Evolutionary conservation across 2,113 vertebrate species (phyloP), one percentile per base, ranked within the genome.

Genomic region (Mandrillus leucophaeus): DNA sequence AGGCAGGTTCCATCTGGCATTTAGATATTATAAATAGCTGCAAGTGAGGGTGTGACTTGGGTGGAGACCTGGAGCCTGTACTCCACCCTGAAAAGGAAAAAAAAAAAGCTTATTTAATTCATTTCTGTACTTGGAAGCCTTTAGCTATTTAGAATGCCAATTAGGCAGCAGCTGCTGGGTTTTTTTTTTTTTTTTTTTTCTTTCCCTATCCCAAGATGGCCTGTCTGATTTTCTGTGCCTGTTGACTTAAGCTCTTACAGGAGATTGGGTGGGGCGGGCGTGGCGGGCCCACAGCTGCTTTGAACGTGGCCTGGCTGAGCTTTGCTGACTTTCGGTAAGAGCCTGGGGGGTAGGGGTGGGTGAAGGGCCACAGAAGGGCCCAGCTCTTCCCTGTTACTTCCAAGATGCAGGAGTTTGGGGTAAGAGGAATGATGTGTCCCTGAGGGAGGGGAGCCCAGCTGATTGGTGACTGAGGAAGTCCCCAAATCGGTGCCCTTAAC

Each of bases 161-260:
- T 90, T 88, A 97, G 94, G 86, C 97, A 96, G 88, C 97, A 96
- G 98, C 96, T 96, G 96, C 82, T 30, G 2, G 40, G 9, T 87
- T 73, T 87, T 40, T 79, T 90, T 20, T 25, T 27, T 30, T 35
- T 76, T 4, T 57, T 6, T 78, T 32, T 90, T 40, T 52, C 66
- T 83, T 59, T 96, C 92, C 83, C 12, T 73, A 75, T 52, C 96
- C 95, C 80, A 43, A 2, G 86, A 82, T 48, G 92, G 95, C 96
- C 92, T 30, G 30, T 93, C 57, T 85, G 59, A 5, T 82, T 92
- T 66, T 93, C 70, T 80, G 73, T 5, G 90, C 38, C 78, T 88
- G 86, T 96, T 97, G 97, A 50, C 50, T 45, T 86, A 91, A 97
- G 50, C 68, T 97, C 90, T 93, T 89, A 61, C 3, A 75, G 79